Base-by-base conservation (phyloP, 2,113 vertebrate genomes). In the Aplodontia rufa region DNA sequence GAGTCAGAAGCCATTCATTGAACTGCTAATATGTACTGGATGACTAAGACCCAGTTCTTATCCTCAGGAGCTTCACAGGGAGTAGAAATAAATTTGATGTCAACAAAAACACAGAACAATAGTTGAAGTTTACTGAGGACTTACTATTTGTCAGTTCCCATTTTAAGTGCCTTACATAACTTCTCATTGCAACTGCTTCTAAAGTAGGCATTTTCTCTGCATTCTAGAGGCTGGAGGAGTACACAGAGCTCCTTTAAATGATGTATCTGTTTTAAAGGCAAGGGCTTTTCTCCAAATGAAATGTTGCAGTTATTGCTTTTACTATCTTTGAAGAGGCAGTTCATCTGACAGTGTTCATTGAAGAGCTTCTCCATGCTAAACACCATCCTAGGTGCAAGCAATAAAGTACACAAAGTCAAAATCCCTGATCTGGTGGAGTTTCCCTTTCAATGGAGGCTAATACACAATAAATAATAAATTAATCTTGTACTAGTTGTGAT, bases 191-290 rank as follows among this genome's bases (percentile, higher is more conserved):
- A 78, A 62, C 30, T 74, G 8, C 47, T 78, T 93, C 94, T 49
- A 84, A 35, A 74, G 26, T 42, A 47, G 76, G 26, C 4, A 80
- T 81, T 78, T 82, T 7, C 30, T n/a, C 24, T 60, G 24, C 5
- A 1, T 96, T 89, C 76, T 26, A 0, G 12, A 49, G 72, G 81
- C 35, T 55, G 55, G n/a, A 5, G 81, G 82, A 58, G 24, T n/a
- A 8, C 26, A 24, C 40, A 28, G 53, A 88, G 86, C 51, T 72
- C 26, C 51, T 72, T 53, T 72, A 49, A 69, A 19, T 51, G 71
- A 8, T 2, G 42, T 87, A 20, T 30, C 37, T 0, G 0, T 22
- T 68, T 80, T 60, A 40, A 93, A 86, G n/a, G 6, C 12, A 64
- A 40, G 76, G 30, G 60, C 24, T 75, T 95, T 74, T 45, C 51